Evolutionary conservation across 2,797 vertebrate species (phyloP), one percentile per base, ranked within the genome.

Genomic region (Alauda arvensis): DNA sequence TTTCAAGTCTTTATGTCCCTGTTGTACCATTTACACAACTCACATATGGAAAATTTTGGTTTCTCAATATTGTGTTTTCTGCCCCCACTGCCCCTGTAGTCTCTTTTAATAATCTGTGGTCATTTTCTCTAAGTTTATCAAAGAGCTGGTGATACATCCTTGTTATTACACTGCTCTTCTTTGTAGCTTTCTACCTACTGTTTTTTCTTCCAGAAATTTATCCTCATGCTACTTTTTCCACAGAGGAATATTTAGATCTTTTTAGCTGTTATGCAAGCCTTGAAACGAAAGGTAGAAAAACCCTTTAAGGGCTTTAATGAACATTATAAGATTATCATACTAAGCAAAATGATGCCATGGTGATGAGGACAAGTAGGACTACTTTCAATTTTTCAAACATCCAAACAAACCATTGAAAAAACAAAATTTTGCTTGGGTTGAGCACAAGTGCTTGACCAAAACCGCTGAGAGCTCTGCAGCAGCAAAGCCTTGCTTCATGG

Each of bases 1-100:
- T 91, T 91, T 55, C 40, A 72, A 71, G 21, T 5, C 12, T 87
- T 68, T 9, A 1, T 81, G 69, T 48, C 82, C 82, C 39, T 72
- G 59, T 85, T 81, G 92, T 81, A 63, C 78, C 70, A 83, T 91
- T 92, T 81, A 83, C 70, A 80, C 77, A 90, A 45, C 52, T 45
- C 83, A 90, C 49, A 49, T 51, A 78, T 25, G 67, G 66, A 81
- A 78, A 85, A 76, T 29, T 26, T 21, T 5, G 1, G n/a, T 62
- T 87, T 87, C 56, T 85, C 62, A 52, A 29, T 85, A 90, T 72
- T 78, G 45, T 60, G 42, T 63, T 92, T 89, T 71, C 74, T 85
- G 66, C 69, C 60, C 78, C 46, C 21, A 14, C 10, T 66, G 72
- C 29, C 63, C 79, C 77, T 0, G 0, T 48, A 66, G 55, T 76